phyloP scores from a whole-genome alignment of 2,797 vertebrate species.

The Phyllotis vaccarum region DNA sequence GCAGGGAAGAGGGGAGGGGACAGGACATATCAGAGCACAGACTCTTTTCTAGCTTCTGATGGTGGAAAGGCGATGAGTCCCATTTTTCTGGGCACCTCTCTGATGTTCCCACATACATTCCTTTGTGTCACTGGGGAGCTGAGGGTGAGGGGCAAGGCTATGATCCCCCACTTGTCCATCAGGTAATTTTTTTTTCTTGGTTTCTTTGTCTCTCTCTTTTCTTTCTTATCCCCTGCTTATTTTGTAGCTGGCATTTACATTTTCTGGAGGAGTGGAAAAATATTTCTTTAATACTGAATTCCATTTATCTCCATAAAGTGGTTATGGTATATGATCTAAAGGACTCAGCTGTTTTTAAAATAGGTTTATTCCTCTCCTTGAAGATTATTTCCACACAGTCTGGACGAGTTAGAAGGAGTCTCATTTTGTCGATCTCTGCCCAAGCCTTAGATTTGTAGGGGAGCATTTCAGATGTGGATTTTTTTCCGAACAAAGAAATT shows the following conservation, averaged over 20 bases:
- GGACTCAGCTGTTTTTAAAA: constrained; percentile 90
- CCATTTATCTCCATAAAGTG: constrained; percentile 90
- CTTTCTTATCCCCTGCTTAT: constrained; percentile 65
- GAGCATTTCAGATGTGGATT: constrained; percentile 86
- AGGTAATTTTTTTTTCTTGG: constrained; percentile 14
- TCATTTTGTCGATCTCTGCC: constrained; percentile 86
- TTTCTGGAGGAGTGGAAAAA: constrained; percentile 85
- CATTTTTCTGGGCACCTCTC: constrained; percentile 18
- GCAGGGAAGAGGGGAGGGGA: not conserved
- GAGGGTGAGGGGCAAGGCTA: not conserved
- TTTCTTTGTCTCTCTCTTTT: constrained; percentile 70
- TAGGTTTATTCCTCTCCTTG: constrained; percentile 89
- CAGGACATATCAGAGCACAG: constrained; percentile 42
- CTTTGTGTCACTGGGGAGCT: not conserved
- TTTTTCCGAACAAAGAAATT: constrained; percentile 90
- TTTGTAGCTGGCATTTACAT: constrained; percentile 83
- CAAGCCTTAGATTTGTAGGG: constrained; percentile 85
- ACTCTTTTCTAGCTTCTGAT: not conserved
- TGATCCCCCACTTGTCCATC: constrained; percentile 30
- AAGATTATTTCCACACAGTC: constrained; percentile 89
- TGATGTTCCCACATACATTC: not conserved
- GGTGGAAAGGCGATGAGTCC: constrained; percentile 46
- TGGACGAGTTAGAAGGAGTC: constrained; percentile 86
- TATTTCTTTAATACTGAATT: constrained; percentile 90
- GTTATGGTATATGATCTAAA: constrained; percentile 89